Evolutionary conservation across 2,888 invertebrate species (phyloP).

Genomic region (Pocota personata): DNA sequence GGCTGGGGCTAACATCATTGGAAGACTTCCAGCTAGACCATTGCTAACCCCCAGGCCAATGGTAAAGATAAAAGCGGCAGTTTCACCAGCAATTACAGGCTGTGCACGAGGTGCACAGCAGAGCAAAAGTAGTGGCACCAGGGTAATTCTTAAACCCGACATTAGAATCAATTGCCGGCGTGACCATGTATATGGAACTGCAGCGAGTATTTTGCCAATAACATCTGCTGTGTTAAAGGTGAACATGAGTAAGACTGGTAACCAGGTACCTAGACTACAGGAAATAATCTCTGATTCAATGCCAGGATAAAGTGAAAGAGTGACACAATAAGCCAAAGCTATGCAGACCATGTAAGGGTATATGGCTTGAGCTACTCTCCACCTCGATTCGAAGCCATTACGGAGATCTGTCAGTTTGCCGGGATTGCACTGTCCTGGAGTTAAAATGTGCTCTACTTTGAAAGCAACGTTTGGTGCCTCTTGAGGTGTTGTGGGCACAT

Average conservation of each 20-base stretch:
- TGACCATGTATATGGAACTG: conserved; percentile 93
- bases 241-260: conserved; percentile 95
- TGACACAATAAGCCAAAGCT: conserved; percentile 94
- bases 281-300: conserved; percentile 94
- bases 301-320: conserved; percentile 94
- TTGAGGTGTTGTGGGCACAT: conserved; percentile 80
- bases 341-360: conserved; percentile 96
- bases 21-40: conserved; percentile 94
- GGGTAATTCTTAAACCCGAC: conserved; percentile 88
- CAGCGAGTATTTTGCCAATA: conserved; percentile 89
- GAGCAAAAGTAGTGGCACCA: conserved; percentile 92
- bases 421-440: conserved; percentile 80
- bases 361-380: conserved; percentile 92
- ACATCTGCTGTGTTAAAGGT: conserved; percentile 94
- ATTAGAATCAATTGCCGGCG: conserved; percentile 90
- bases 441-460: conserved; percentile 82
- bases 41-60: conserved; percentile 91
- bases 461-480: conserved; percentile 80
- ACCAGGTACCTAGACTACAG: conserved; percentile 92
- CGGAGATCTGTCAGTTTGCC: conserved; percentile 81
- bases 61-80: conserved; percentile 87
- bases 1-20: conserved; percentile 95
- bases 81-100: conserved; percentile 88
- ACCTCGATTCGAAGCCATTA: conserved; percentile 84
- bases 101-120: conserved; percentile 91